Conservation (phyloP, 2,113 vertebrate species). For the Progne subis region DNA sequence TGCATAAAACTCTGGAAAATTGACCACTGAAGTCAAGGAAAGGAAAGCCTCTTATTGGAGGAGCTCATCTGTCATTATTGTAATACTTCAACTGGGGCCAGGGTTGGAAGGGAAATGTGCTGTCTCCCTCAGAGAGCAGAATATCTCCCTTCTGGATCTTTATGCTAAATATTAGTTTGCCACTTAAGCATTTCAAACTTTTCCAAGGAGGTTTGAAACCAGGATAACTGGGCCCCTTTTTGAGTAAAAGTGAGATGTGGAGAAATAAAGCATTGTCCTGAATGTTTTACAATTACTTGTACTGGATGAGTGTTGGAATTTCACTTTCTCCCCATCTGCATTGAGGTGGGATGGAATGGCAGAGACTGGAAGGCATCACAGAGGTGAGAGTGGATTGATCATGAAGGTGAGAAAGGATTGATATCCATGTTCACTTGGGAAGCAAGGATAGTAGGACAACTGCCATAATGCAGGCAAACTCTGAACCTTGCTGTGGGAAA, state of each 20-base stretch:
- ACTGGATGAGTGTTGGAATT: neutral
- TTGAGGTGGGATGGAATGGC: neutral
- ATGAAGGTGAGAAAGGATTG: neutral
- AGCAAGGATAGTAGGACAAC: neutral
- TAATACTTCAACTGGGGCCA: constrained; percentile 38
- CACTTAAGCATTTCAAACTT: constrained; percentile 25
- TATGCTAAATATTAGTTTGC: constrained; percentile 23
- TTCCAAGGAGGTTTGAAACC: constrained; percentile 14
- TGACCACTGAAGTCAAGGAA: constrained; percentile 43
- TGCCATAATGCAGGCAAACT: neutral
- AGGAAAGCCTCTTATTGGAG: constrained; percentile 61
- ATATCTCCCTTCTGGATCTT: constrained; percentile 39
- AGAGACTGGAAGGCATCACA: neutral
- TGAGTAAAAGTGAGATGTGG: neutral
- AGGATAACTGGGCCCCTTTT: neutral
- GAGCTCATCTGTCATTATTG: constrained; percentile 63
- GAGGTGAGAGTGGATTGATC: neutral
- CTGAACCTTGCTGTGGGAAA: neutral
- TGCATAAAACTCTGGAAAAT: constrained; percentile 56
- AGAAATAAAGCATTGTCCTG: neutral
- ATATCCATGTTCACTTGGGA: neutral
- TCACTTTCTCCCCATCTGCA: neutral
- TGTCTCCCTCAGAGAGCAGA: neutral
- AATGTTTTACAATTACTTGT: neutral
- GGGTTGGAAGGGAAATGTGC: constrained; percentile 28